Base-by-base conservation (phyloP, 2,113 vertebrate species). In the Pituophis catenifer region DNA sequence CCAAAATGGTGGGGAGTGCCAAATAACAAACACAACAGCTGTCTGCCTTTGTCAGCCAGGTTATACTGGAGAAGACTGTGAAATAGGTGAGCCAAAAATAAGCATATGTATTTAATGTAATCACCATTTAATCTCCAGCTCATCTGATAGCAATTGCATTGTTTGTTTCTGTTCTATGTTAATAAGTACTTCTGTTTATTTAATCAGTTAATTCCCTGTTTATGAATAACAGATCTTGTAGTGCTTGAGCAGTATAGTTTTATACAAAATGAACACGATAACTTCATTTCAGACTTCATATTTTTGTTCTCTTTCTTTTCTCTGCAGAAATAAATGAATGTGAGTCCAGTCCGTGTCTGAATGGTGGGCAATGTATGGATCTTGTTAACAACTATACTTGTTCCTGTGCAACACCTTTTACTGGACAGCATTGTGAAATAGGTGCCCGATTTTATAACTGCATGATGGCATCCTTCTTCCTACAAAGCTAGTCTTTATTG, bases 341-440 rank as follows among this genome's bases (percentile, higher is more conserved):
- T 0, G 96, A 97, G 93, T 98, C 98, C 0, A 97, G 95, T 95
- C 99, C 99, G 0, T 99, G 99, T 96, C 97, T 98, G 95, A 99
- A 99, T 0, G 98, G 98, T 0, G 99, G 98, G 5, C 97, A 97
- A 2, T 99, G 99, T 53, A 17, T 98, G 0, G 98, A 99, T 94
- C 96, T 95, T 93, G 96, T 98, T 8, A 94, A 98, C 92, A 98
- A 98, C 96, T 99, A 98, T 97, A 98, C 97, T 94, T 99, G 99
- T 33, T 38, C 97, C 65, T 99, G 99, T 93, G 94, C 96, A 0
- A 94, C 97, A 70, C 95, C 97, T 94, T 99, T 99, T 94, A 97
- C 97, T 48, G 99, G 99, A 95, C 95, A 86, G 8, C 98, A 96
- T 96, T 99, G 99, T 0, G 98, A 99, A 96, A 98, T 97, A 98